Base-by-base conservation (phyloP, 1,140 invertebrate genomes). In the Eupristina koningsbergeri region DNA sequence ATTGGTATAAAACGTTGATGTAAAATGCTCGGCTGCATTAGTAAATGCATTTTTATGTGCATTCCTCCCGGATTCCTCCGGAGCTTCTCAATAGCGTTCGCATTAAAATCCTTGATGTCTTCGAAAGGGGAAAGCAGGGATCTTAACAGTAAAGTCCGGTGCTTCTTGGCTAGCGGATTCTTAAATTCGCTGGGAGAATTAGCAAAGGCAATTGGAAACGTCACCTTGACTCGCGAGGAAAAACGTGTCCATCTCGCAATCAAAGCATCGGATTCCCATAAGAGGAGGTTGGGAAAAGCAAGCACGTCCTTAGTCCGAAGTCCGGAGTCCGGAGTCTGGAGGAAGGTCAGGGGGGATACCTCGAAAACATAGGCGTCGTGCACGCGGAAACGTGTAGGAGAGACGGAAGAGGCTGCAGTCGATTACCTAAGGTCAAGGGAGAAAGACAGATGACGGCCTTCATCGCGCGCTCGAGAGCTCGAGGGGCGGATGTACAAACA, bases 401-500 rank as follows among this genome's bases (percentile, higher is more conserved):
- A 84, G 50, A 53, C 76, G 69, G 58, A 84, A 84, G 69, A 47
- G 17, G 29, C 67, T 22, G 13, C 64, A 39, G n/a, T 47, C 34
- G n/a, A n/a, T n/a, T n/a, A 73, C 39, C 71, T 64, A 34, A 50
- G 75, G 47, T 79, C 76, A 45, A 29, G 36, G 58, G 19, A 67
- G 77, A 80, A 80, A 84, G 83, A 84, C 77, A 34, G 83, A 84
- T 84, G 83, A 84, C 77, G 83, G 83, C 83, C 77, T 69, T 84
- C 83, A 75, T 84, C 74, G 58, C 41, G 6, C 15, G 2, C 81
- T 64, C 47, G 81, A 50, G 84, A 69, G 85, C 64, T 39, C 67
- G 83, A 45, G 47, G 76, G 81, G 80, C 86, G 85, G 80, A 87
- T 85, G 85, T 82, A 85, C 64, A 61, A 75, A 74, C 80, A 61